phyloP scores from a whole-genome alignment of 2,113 vertebrate genomes.

The Centropristis striata region DNA sequence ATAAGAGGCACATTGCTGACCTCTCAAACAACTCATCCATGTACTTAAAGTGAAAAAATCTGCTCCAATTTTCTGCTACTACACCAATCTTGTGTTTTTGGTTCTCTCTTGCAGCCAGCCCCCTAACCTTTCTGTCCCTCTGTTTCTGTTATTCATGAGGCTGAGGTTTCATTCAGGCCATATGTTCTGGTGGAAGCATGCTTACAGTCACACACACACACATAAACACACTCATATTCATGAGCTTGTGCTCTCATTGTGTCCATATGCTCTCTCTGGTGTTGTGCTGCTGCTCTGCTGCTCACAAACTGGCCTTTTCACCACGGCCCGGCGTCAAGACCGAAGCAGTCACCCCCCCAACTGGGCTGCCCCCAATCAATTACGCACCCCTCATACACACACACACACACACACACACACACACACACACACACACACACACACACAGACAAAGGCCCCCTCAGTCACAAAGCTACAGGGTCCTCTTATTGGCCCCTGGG shows the following conservation, averaged over 20 bases:
- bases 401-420: slow-evolving; percentile 36
- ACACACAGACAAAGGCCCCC: slow-evolving; percentile 63
- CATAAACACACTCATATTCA: slow-evolving; percentile 78
- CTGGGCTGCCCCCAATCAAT: slow-evolving; percentile 72
- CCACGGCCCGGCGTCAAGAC: slow-evolving; percentile 64
- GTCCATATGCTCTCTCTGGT: slow-evolving; percentile 88
- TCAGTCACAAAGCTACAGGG: slow-evolving; percentile 74
- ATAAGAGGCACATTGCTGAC: slow-evolving; percentile 34
- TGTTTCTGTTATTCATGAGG: slow-evolving; percentile 74
- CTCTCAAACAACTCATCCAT: slow-evolving; percentile 9
- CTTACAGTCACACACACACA: slow-evolving; percentile 66
- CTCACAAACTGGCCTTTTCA: slow-evolving; percentile 86
- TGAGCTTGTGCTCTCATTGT: slow-evolving; percentile 83
- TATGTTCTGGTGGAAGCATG: slow-evolving; percentile 74
- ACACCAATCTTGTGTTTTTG: background rate
- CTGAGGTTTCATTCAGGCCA: slow-evolving; percentile 77
- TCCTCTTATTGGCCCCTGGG: slow-evolving; percentile 81
- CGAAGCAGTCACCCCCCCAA: slow-evolving; percentile 68
- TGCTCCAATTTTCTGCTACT: background rate
- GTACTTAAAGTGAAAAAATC: background rate
- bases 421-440: slow-evolving; percentile 29
- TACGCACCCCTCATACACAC: slow-evolving; percentile 61
- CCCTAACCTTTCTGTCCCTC: slow-evolving; percentile 37
- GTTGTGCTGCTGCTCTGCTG: slow-evolving; percentile 85
- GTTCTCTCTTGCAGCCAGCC: slow-evolving; percentile 15